Conservation (phyloP, 2,797 vertebrate genomes). For the Sebastes oblongus region DNA sequence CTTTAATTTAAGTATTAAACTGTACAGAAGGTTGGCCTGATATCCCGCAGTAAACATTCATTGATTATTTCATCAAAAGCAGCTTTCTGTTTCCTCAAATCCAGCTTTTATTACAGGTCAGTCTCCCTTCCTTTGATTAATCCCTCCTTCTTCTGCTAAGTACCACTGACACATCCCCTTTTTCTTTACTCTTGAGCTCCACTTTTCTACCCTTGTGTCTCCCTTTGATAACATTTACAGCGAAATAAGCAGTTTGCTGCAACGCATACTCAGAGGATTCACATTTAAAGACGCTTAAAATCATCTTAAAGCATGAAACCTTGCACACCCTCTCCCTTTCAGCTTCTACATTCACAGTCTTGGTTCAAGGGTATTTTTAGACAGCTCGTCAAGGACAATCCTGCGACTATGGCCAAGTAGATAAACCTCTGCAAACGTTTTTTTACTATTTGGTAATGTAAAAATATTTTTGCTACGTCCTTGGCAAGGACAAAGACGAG, state of each 20-base stretch:
- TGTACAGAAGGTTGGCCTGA: neutral
- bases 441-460: neutral
- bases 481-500: neutral
- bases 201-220: constrained; percentile 25
- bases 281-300: constrained; percentile 23
- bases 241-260: constrained; percentile 29
- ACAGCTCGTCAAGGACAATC: constrained; percentile 2
- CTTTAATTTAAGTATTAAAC: neutral
- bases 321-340: constrained; percentile 15
- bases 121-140: constrained; percentile 2
- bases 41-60: neutral
- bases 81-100: neutral
- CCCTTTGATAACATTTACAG: constrained; percentile 44
- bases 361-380: constrained; percentile 2
- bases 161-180: neutral
- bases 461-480: neutral
- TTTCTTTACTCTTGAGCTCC: constrained; percentile 1
- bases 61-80: neutral
- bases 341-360: neutral
- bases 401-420: neutral
- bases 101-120: neutral
- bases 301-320: constrained; percentile 52
- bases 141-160: neutral
- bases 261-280: neutral
- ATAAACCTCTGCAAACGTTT: constrained; percentile 7